phyloP scores from a whole-genome alignment of 2,888 invertebrate species.

The Phortica magna region DNA sequence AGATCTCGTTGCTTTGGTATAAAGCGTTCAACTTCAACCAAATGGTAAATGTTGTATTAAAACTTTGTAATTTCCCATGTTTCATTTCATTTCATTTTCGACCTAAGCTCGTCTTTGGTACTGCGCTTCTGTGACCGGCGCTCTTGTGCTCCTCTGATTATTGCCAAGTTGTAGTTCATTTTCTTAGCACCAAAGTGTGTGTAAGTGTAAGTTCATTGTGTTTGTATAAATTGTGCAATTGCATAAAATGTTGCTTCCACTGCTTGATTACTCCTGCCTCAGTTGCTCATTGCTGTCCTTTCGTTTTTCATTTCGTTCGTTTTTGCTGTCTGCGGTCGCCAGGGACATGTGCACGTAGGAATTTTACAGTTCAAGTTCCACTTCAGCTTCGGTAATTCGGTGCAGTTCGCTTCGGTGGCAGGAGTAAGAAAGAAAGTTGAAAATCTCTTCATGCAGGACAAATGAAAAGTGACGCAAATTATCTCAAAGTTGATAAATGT shows the following conservation, averaged over 20 bases:
- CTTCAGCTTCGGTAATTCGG: background rate
- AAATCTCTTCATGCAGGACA: conserved; percentile 6
- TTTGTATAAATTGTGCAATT: conserved; percentile 20
- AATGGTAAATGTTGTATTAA: conserved; percentile 70
- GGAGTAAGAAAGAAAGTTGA: background rate
- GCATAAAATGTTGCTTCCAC: conserved; percentile 51
- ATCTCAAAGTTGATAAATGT: conserved; percentile 26
- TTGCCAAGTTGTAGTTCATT: background rate
- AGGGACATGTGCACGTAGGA: conserved; percentile 49
- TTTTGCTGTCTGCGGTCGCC: conserved; percentile 54
- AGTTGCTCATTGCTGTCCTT: conserved; percentile 39
- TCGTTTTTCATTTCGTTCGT: conserved; percentile 44
- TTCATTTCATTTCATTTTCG: conserved; percentile 72
- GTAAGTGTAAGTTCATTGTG: background rate
- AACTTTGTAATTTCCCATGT: conserved; percentile 72
- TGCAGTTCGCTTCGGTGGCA: background rate
- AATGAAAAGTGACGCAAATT: conserved; percentile 33
- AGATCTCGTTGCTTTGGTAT: conserved; percentile 31
- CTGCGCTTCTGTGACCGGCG: background rate
- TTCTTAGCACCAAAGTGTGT: conserved; percentile 8
- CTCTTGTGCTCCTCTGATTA: conserved; percentile 1
- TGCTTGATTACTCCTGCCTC: conserved; percentile 41
- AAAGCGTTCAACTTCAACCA: conserved; percentile 62
- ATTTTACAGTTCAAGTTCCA: conserved; percentile 9
- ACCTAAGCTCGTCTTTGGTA: conserved; percentile 35